Evolutionary conservation across 2,888 invertebrate genomes (phyloP).

Genomic region (Thereva nobilitata): DNA sequence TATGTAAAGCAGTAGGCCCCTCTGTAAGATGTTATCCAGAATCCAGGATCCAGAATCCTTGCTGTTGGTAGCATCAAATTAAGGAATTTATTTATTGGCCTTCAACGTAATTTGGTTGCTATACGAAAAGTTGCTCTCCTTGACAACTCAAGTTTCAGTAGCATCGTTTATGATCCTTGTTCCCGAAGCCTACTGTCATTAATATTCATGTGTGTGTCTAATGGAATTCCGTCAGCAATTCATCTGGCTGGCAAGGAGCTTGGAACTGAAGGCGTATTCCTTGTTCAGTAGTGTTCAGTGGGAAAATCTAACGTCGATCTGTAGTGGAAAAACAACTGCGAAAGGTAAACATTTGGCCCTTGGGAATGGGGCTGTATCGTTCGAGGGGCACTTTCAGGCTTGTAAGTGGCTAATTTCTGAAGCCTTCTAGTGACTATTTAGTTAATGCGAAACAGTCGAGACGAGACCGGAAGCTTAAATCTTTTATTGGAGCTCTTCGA

Average conservation of each 20-base stretch:
- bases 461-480: too few species aligned
- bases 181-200: constrained; percentile 23
- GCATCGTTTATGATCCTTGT: background rate
- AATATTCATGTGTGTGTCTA: constrained; percentile 25
- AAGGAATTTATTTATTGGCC: constrained; percentile 14
- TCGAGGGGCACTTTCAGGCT: too few species aligned
- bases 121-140: background rate
- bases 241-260: constrained; percentile 2
- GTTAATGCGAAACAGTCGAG: too few species aligned
- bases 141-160: constrained; percentile 8
- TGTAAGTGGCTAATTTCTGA: too few species aligned
- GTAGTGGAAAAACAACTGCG: constrained; percentile 15
- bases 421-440: too few species aligned
- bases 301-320: constrained; percentile 19
- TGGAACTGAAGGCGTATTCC: background rate
- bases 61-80: constrained; percentile 15
- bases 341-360: too few species aligned
- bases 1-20: background rate
- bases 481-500: too few species aligned
- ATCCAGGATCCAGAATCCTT: background rate
- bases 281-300: constrained; percentile 5
- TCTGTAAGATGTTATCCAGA: background rate
- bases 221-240: constrained; percentile 6
- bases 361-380: too few species aligned
- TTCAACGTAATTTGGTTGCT: background rate